Base-by-base conservation (phyloP, 2,888 invertebrate genomes). In the Syrphus vitripennis region DNA sequence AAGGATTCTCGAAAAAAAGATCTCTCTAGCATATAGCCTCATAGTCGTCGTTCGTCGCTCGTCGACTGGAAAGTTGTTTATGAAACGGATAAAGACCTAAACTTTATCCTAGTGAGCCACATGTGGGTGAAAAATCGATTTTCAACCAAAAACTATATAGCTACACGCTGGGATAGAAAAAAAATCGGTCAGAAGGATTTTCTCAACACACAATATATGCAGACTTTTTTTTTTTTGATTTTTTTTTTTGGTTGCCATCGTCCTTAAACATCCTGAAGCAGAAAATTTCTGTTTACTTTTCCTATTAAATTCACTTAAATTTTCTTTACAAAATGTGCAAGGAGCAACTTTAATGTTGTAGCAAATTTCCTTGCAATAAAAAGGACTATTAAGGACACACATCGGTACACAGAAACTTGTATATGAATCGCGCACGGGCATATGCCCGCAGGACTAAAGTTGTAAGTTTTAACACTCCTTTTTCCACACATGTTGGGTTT, bases 1-100 rank as follows among this genome's bases (percentile, higher is more conserved):
- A 80, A 48, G 65, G 63, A 72, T 40, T 40, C 31, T 48, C 19
- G 72, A 78, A 82, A n/a, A 80, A 78, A 45, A 71, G 77, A 72
- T 83, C 59, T 45, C 29, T 45, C 57, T 4, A 14, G 4, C 31
- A 10, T 21, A 10, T 14, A 21, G 19, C 6, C 19, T 50, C 9
- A 10, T 55, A 31, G 69, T 74, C 83, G 71, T 79, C 75, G 74
- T 42, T 48, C 19, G 45, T 45, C 9, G 10, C 3, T 71, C 82
- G 74, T 81, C 81, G 81, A 76, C 81, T 50, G 24, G 50, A 84
- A 84, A 84, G 84, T 84, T 84, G 84, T 84, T 84, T 84, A 84
- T 84, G 84, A 81, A 84, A 84, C 71, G 84, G 84, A 84, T 84
- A 84, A 84, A 69, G 84, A 84, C 67, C 81, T 29, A 84, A n/a